Evolutionary conservation across 1,140 invertebrate genomes (phyloP).

Genomic region (Drosophila nikananu): DNA sequence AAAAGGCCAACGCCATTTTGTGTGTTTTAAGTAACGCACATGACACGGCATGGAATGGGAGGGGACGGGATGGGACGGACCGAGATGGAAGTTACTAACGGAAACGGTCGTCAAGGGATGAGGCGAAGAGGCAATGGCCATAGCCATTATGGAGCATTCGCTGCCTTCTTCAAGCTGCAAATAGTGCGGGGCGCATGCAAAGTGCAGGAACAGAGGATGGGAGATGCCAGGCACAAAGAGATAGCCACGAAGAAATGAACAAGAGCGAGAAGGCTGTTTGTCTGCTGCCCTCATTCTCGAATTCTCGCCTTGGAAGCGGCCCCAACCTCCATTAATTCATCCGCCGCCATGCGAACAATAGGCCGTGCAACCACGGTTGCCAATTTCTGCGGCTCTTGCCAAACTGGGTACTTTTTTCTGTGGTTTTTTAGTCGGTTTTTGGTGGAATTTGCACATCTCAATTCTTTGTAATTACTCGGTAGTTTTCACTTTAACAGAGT

Average conservation of each 20-base stretch:
- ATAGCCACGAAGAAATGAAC: slow-evolving; percentile 12
- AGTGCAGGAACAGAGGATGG: slow-evolving; percentile 39
- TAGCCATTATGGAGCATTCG: slow-evolving; percentile 33
- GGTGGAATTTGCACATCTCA: background rate
- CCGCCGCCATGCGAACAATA: slow-evolving; percentile 70
- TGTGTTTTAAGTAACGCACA: slow-evolving; percentile 65
- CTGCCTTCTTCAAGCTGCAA: slow-evolving; percentile 26
- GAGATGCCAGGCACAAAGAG: slow-evolving; percentile 10
- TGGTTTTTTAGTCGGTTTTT: background rate
- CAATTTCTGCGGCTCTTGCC: slow-evolving; percentile 8
- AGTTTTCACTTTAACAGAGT: background rate
- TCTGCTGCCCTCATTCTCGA: slow-evolving; percentile 47
- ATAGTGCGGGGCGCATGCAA: slow-evolving; percentile 39
- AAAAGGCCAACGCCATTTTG: slow-evolving; percentile 59
- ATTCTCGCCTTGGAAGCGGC: slow-evolving; percentile 6
- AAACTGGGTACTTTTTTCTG: slow-evolving; percentile 1
- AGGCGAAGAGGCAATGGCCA: background rate
- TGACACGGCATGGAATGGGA: slow-evolving; percentile 21
- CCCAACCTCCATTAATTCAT: slow-evolving; percentile 74
- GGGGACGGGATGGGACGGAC: background rate
- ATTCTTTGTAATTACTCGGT: background rate
- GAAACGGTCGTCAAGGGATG: slow-evolving; percentile 20
- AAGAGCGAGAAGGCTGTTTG: slow-evolving; percentile 34
- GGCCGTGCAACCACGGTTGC: slow-evolving; percentile 31
- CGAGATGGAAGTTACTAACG: slow-evolving; percentile 8